These are phyloP conservation scores for Scelioninae gen. 1 DNA, from an alignment of 2,888 invertebrate genomes.

Conservation along the genomic window DNA sequence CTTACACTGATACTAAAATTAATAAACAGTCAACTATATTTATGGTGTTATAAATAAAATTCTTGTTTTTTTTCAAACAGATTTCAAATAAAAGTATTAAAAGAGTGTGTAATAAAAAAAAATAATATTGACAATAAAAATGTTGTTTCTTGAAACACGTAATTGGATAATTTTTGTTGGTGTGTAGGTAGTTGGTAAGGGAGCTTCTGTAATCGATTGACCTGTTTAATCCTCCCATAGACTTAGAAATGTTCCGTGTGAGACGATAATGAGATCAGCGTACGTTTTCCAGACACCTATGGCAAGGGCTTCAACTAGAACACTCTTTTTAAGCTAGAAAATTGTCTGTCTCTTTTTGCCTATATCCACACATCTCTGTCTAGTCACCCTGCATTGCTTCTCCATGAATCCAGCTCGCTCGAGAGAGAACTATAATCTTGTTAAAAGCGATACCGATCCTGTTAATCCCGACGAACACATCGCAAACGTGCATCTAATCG, in stretches of 20 bases:
- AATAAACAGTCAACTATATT: too few relatives aligned
- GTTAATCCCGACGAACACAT: slow-evolving; percentile 75
- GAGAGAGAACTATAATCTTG: slow-evolving; percentile 78
- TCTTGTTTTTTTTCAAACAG: too few relatives aligned
- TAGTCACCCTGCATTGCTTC: slow-evolving; percentile 35
- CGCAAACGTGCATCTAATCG: slow-evolving; percentile 76
- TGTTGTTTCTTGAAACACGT: neutral
- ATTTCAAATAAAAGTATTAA: too few relatives aligned
- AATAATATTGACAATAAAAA: too few relatives aligned
- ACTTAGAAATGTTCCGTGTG: slow-evolving; percentile 59
- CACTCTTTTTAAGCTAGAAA: slow-evolving; percentile 59
- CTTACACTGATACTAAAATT: too few relatives aligned
- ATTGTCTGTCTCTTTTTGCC: slow-evolving; percentile 33
- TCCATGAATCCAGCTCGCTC: slow-evolving; percentile 51
- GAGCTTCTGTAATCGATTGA: slow-evolving; percentile 49
- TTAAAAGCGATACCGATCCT: slow-evolving; percentile 80
- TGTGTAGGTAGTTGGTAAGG: slow-evolving; percentile 13
- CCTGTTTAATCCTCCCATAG: slow-evolving; percentile 62
- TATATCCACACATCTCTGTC: slow-evolving; percentile 15
- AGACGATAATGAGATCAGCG: slow-evolving; percentile 66
- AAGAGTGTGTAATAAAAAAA: too few relatives aligned
- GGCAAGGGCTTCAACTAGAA: slow-evolving; percentile 70
- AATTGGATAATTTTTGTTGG: neutral
- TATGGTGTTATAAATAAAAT: too few relatives aligned
- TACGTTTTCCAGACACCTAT: slow-evolving; percentile 65